Evolutionary conservation across 2,888 invertebrate genomes (phyloP).

Genomic region (Brenthis ino): DNA sequence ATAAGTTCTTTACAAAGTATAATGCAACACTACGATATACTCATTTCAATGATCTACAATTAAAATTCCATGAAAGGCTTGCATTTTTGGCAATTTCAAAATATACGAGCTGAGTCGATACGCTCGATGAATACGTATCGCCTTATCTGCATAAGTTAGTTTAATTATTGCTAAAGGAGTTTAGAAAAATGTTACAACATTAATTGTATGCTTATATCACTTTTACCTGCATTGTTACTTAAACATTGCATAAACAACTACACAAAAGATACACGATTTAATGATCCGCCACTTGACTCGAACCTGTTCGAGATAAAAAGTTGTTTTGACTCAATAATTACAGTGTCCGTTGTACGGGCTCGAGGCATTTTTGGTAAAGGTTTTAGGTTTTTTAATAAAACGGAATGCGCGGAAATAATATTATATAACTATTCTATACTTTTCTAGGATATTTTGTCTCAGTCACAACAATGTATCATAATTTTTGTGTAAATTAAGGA

Average conservation of each 20-base stretch:
- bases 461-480: too few species aligned
- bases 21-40: conserved; percentile 14
- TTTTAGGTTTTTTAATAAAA: neutral
- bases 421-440: neutral
- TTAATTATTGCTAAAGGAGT: conserved; percentile 26
- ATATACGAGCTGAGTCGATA: conserved; percentile 28
- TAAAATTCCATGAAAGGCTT: conserved; percentile 31
- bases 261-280: conserved; percentile 22
- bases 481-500: too few species aligned
- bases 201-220: conserved; percentile 28
- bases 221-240: conserved; percentile 27
- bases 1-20: neutral
- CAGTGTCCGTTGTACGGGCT: neutral
- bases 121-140: conserved; percentile 35
- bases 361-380: neutral
- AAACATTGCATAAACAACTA: conserved; percentile 23
- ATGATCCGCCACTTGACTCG: conserved; percentile 15
- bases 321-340: conserved; percentile 11
- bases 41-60: conserved; percentile 19
- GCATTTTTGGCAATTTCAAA: conserved; percentile 33
- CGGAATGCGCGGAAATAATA: neutral
- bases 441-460: too few species aligned
- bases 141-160: conserved; percentile 31
- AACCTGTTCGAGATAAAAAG: conserved; percentile 8
- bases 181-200: conserved; percentile 26